Evolutionary conservation across 1,140 invertebrate genomes (phyloP), one percentile per base, ranked within the genome.

Genomic region (Ceratoteleas bidentatus): DNA sequence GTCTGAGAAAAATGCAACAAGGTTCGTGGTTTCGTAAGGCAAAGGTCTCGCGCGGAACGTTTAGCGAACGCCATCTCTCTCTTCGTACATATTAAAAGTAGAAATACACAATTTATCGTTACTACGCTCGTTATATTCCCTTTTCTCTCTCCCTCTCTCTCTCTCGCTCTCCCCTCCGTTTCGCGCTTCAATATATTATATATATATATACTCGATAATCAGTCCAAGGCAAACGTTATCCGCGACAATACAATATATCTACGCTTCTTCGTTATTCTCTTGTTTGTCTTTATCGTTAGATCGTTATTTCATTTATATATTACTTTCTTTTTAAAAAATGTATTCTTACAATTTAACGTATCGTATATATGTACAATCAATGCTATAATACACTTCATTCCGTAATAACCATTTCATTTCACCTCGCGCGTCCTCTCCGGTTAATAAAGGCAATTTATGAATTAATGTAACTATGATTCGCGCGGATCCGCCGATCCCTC

Each of bases 21-120:
- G n/a, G n/a, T n/a, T n/a, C n/a, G n/a, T n/a, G n/a, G n/a, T n/a
- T n/a, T n/a, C n/a, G n/a, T n/a, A n/a, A n/a, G n/a, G n/a, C n/a
- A n/a, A n/a, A n/a, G n/a, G n/a, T n/a, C n/a, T n/a, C n/a, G n/a
- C n/a, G n/a, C n/a, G n/a, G n/a, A n/a, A n/a, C n/a, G n/a, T n/a
- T n/a, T n/a, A n/a, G n/a, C n/a, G n/a, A n/a, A n/a, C n/a, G n/a
- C n/a, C n/a, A n/a, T n/a, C n/a, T n/a, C n/a, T n/a, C n/a, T n/a
- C n/a, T n/a, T n/a, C n/a, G n/a, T n/a, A n/a, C n/a, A 88, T 90
- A 90, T 90, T 91, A 90, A 90, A 91, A 91, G 89, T 91, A 91
- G 87, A 91, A 91, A 91, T 90, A 91, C 89, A 89, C 87, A 89
- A 82, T 88, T 88, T 87, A 87, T 90, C 87, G 81, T 88, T 83